A percentile compares a stretch with the other conserved stretches of the same genome.
These are phyloP conservation scores for Epiperipatus broadwayi DNA, from an alignment of 2,888 invertebrate genomes.

Conservation along the genomic window DNA sequence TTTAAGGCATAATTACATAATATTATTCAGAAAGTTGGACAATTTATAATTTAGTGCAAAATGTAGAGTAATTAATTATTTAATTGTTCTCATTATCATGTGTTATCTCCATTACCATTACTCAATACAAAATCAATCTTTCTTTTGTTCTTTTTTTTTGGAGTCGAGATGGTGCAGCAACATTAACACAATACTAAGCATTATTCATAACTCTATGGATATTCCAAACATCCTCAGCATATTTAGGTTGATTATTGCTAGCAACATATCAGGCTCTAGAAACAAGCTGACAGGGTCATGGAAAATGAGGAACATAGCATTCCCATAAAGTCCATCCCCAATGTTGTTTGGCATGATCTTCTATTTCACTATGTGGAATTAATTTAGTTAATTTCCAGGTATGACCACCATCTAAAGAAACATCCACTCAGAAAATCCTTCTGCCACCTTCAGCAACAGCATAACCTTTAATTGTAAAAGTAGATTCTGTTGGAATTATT, in stretches of 20 bases:
- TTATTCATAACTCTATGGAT: constrained; percentile 79
- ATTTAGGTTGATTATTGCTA: constrained; percentile 90
- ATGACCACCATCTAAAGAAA: constrained; percentile 60
- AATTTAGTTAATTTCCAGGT: constrained; percentile 55
- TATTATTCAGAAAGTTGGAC: too few relatives aligned
- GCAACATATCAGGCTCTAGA: too few relatives aligned
- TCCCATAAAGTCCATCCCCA: constrained; percentile 92
- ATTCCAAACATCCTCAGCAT: constrained; percentile 84
- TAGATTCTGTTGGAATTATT: constrained; percentile 7
- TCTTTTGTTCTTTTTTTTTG: too few relatives aligned
- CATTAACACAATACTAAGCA: constrained; percentile 64
- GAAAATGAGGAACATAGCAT: too few relatives aligned
- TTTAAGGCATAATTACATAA: too few relatives aligned
- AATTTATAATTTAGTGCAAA: too few relatives aligned
- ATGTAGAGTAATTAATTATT: too few relatives aligned
- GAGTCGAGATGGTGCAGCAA: too few relatives aligned
- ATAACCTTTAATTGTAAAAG: constrained; percentile 42
- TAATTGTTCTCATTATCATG: too few relatives aligned
- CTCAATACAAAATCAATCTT: too few relatives aligned
- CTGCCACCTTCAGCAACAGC: constrained; percentile 90
- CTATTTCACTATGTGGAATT: constrained; percentile 17
- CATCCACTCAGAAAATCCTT: constrained; percentile 69
- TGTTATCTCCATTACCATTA: too few relatives aligned
- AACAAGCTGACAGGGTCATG: too few relatives aligned
- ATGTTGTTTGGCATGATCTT: constrained; percentile 42